These are phyloP conservation scores for Entelurus aequoreus DNA, from an alignment of 2,113 vertebrate species.

Conservation along the genomic window DNA sequence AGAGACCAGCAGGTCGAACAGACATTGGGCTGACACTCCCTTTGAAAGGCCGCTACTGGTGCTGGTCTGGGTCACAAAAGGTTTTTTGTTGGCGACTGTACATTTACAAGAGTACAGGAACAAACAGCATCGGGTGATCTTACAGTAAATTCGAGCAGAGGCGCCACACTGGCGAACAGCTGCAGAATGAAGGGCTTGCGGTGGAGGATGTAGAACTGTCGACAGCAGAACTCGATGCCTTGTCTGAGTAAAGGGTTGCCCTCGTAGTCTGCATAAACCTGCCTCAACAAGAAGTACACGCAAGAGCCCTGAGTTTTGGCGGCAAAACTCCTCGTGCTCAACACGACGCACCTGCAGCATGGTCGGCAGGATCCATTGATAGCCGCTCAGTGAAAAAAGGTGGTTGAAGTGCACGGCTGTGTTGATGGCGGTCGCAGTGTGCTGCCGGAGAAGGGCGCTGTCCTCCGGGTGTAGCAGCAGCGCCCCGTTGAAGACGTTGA, in stretches of 20 bases:
- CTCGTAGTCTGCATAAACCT: conserved; percentile 96
- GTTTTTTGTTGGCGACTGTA: background rate
- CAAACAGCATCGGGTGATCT: conserved; percentile 41
- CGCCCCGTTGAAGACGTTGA: conserved; percentile 95
- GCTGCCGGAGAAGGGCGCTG: conserved; percentile 91
- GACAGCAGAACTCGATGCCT: conserved; percentile 92
- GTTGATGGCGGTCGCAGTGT: conserved; percentile 94
- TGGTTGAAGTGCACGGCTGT: conserved; percentile 97
- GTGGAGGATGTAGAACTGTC: conserved; percentile 97
- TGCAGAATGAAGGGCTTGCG: conserved; percentile 95
- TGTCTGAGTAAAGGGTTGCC: conserved; percentile 90
- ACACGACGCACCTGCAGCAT: conserved; percentile 91
- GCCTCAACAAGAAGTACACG: background rate
- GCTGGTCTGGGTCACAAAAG: conserved; percentile 56
- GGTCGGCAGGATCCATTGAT: conserved; percentile 98
- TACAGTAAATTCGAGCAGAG: conserved; percentile 92
- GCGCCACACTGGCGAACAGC: conserved; percentile 94
- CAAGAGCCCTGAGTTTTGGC: background rate
- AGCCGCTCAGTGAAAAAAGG: conserved; percentile 96
- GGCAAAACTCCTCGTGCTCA: background rate
- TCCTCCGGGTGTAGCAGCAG: conserved; percentile 95
- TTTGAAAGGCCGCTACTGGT: conserved; percentile 81
- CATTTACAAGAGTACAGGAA: background rate
- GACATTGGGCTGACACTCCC: conserved; percentile 94
- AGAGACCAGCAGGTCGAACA: conserved; percentile 93